Evolutionary conservation across 2,113 vertebrate species (phyloP), one percentile per base, ranked within the genome.

Genomic region (Motacilla alba): DNA sequence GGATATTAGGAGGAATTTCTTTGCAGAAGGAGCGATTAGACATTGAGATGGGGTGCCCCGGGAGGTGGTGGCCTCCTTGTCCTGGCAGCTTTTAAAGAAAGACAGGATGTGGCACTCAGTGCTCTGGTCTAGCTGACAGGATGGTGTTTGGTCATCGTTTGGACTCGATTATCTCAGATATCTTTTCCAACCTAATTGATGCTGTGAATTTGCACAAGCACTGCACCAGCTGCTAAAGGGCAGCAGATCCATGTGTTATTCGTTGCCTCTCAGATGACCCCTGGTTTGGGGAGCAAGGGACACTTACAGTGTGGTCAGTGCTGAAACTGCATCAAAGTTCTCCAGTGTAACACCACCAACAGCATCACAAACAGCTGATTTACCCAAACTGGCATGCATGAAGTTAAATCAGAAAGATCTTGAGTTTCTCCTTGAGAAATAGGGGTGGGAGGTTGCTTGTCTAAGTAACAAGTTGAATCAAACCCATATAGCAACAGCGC

Each of bases 391-490:
- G 15, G 31, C 22, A 7, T 8, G 17, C 33, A 6, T 43, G 33
- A 81, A 56, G 22, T 66, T 35, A 82, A 60, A 87, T 90, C 90
- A 66, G 50, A 78, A 62, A 69, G 73, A 87, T 79, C 81, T 79
- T 6, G 15, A 91, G 85, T 93, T 87, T 93, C 93, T 96, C 93
- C 84, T 91, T 94, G 91, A 79, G 91, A 95, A 96, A 89, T 73
- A 91, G 44, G 46, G 92, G 90, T 85, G 92, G 94, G 78, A 95
- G 82, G 75, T 41, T 85, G 87, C 91, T 89, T 59, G 87, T 79
- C 86, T 59, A 69, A 93, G 87, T 74, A 87, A 80, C 53, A 63
- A 85, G 84, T 58, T 69, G 75, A 88, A 95, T 89, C 78, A 69
- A 95, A 85, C 84, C 81, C 78, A 66, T 75, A 70, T 1, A 77